phyloP scores from a whole-genome alignment of 2,888 invertebrate genomes.

The Kryphioiulus occultus region DNA sequence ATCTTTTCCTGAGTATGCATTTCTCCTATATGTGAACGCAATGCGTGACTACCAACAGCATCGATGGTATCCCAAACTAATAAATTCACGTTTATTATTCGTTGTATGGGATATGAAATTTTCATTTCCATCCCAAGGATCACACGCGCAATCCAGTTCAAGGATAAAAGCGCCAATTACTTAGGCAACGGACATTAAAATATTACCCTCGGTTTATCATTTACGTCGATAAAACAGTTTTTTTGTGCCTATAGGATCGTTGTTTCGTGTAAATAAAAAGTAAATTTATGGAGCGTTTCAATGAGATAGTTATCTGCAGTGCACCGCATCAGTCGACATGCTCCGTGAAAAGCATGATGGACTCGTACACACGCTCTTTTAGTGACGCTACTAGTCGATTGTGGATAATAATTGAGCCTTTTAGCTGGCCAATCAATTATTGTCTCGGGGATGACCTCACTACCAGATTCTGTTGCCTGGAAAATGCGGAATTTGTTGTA shows the following conservation, averaged over 20 bases:
- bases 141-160: neutral
- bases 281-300: conserved; percentile 26
- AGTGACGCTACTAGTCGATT: neutral
- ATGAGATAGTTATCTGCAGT: neutral
- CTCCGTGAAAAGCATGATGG: neutral
- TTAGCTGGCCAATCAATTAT: neutral
- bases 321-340: neutral
- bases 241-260: neutral
- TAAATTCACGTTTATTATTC: too few relatives aligned
- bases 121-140: neutral
- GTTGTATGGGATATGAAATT: neutral
- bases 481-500: neutral
- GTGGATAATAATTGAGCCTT: neutral
- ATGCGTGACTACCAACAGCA: too few relatives aligned
- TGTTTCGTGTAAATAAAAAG: neutral
- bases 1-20: too few relatives aligned
- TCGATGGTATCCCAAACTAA: too few relatives aligned
- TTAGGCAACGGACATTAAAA: neutral
- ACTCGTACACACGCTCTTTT: neutral
- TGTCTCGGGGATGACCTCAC: neutral
- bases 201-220: neutral
- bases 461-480: neutral
- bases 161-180: neutral
- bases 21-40: too few relatives aligned
- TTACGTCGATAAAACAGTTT: neutral